Evolutionary conservation across 2,113 vertebrate species (phyloP).

Genomic region (Lagopus muta): DNA sequence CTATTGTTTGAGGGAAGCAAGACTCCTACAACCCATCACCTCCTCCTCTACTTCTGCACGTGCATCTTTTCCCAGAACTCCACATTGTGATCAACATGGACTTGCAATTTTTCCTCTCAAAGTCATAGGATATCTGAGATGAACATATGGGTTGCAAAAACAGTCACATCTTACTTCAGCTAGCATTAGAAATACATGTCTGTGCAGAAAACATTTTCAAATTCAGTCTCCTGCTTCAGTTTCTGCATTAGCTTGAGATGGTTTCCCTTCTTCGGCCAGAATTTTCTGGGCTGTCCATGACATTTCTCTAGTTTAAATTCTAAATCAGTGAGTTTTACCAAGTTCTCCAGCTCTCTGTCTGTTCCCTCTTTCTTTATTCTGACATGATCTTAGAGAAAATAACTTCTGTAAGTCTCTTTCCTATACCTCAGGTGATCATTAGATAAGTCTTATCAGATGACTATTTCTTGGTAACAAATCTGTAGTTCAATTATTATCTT

Average conservation of each 20-base stretch:
- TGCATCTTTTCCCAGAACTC: not conserved
- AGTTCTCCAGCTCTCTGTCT: not conserved
- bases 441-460: not conserved
- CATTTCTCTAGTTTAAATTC: not conserved
- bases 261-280: not conserved
- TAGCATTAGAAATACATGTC: not conserved
- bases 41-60: not conserved
- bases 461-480: conserved; percentile 10
- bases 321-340: not conserved
- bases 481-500: not conserved
- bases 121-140: not conserved
- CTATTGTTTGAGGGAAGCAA: conserved; percentile 23
- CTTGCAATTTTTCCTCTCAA: not conserved
- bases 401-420: not conserved
- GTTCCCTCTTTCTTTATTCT: not conserved
- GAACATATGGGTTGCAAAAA: not conserved
- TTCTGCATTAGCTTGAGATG: not conserved
- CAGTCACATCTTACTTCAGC: not conserved
- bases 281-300: not conserved
- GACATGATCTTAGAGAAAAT: not conserved
- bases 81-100: not conserved
- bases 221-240: not conserved
- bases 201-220: not conserved
- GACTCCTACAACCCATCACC: not conserved
- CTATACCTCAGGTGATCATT: not conserved